Base-by-base conservation (phyloP, 1,140 invertebrate species). In the Psilanteris sp. region DNA sequence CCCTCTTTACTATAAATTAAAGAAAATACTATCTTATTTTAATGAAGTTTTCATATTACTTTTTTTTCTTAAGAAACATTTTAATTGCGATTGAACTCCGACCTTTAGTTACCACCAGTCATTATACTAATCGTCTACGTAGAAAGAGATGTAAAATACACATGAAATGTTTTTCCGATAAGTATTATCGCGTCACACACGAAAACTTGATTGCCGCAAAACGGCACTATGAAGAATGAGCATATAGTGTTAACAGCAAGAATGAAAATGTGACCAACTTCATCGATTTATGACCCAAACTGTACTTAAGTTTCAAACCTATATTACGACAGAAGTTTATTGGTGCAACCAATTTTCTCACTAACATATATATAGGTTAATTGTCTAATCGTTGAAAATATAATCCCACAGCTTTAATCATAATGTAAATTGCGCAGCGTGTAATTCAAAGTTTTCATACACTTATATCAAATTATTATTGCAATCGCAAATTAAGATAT, bases 241-340 rank as follows among this genome's bases (percentile, higher is more conserved):
- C 62, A 55, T 32, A 50, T 67, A 52, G 48, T 6, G 29, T 9
- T 16, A 55, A 29, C 8, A 11, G 4, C 26, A 10, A 32, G 44
- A 66, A 34, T n/a, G 15, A 39, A 61, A 18, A 7, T 0, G 41
- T 3, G 15, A 8, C 15, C 31, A 67, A 67, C 62, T 55, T 55
- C 29, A 50, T 46, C 62, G 37, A 67, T 67, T 67, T 67, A 67
- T 37, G 39, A 67, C 39, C 50, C 46, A 66, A 67, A 67, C 62
- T 67, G 62, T 46, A 27, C 39, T 55, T 44, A 55, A 54, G 50
- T 55, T 50, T 41, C 41, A 55, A 67, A 46, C 62, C 48, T 54
- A 36, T 54, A 36, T 52, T 41, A 54, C 20, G 36, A 4, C 10
- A 37, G 10, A 46, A 67, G 62, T 67, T 64, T 1, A 16, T 3